Conservation (phyloP, 2,113 vertebrate species). For the Pseudorasbora parva region DNA sequence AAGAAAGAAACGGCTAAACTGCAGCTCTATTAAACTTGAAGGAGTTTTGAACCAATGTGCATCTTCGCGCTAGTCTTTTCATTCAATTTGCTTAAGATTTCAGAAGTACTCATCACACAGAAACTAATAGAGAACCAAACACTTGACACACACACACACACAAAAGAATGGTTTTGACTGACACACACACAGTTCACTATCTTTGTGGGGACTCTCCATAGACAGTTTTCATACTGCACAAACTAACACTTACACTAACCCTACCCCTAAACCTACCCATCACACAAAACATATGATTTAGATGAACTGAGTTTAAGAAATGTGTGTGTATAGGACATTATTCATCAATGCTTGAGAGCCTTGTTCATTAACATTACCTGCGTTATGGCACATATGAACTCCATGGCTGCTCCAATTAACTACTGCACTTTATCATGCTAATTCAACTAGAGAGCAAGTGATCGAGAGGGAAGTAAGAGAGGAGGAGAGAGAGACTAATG, state of each 20-base stretch:
- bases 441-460: conserved; percentile 31
- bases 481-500: conserved; percentile 30
- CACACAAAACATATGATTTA: not conserved
- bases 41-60: not conserved
- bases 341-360: conserved; percentile 48
- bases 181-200: not conserved
- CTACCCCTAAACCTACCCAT: no score
- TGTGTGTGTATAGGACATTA: conserved; percentile 36
- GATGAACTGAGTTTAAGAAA: not conserved
- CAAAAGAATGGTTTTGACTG: not conserved
- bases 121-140: not conserved
- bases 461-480: conserved; percentile 2
- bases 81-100: conserved; percentile 6
- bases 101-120: not conserved
- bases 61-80: not conserved
- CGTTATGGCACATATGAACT: conserved; percentile 13
- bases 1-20: conserved; percentile 8
- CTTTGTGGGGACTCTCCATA: no score
- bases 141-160: not conserved
- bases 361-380: conserved; percentile 61
- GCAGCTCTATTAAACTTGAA: not conserved
- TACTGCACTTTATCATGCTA: conserved; percentile 32
- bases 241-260: no score
- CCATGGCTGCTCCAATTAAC: conserved; percentile 29
- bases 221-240: no score